Evolutionary conservation across 2,888 invertebrate species (phyloP), one percentile per base, ranked within the genome.

Genomic region (Tetranychus truncatus): DNA sequence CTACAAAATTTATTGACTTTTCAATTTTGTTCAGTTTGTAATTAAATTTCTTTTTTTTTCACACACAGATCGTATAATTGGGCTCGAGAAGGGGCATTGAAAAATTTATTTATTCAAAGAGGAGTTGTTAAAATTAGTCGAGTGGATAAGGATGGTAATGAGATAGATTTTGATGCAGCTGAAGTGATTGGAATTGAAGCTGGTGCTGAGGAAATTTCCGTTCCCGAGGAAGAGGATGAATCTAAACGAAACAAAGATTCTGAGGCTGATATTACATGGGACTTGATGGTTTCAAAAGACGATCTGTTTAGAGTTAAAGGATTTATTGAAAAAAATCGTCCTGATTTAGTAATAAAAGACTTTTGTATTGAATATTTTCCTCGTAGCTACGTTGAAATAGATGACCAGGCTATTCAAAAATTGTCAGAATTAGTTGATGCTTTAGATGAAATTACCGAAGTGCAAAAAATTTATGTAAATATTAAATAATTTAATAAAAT

Each of bases 171-270:
- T 46, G 88, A 89, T 78, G 80, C 82, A 66, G 87, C 87, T 2
- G 86, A 86, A 0, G 87, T 87, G 45, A 86, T 88, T 83, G 90
- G 89, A 0, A 89, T 90, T 78, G 85, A 86, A 78, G 84, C 84
- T 24, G 88, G 87, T 0, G 89, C 89, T 0, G 88, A 89, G 82
- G 89, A 89, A 77, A 87, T 89, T 0, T 77, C 75, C 0, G 24
- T 66, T 6, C 74, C 66, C 18, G 67, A 66, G n/a, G 76, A 77
- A n/a, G 77, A 74, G 15, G 76, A 77, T 4, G 72, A n/a, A 45
- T 8, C n/a, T 34, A 9, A 24, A 9, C 6, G n/a, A 45, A 34
- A 72, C 11, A 20, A 72, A 45, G 44, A 6, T 7, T 6, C 8
- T 15, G 74, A 74, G 55, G 8, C 20, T 55, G n/a, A 73, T n/a